phyloP scores from a whole-genome alignment of 2,797 vertebrate genomes.

The Moxostoma hubbsi region DNA sequence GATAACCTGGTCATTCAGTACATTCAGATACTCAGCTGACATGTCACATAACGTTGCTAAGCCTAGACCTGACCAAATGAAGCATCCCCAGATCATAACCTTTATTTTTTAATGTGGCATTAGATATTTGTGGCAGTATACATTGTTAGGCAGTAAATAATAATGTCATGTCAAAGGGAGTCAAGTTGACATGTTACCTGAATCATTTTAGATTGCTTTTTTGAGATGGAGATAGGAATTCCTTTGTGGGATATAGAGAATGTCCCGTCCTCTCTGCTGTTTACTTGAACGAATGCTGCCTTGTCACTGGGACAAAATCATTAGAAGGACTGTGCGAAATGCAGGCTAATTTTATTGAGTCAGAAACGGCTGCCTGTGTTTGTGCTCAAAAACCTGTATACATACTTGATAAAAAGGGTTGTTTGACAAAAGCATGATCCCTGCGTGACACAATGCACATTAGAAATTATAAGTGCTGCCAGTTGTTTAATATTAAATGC shows the following conservation, averaged over 20 bases:
- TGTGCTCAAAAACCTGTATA: background rate
- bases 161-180: too few relatives aligned
- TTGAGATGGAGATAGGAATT: background rate
- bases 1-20: too few relatives aligned
- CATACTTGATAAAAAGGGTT: background rate
- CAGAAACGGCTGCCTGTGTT: constrained; percentile 6
- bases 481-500: background rate
- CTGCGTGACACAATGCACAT: background rate
- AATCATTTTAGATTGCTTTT: too few relatives aligned
- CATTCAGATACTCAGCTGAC: too few relatives aligned
- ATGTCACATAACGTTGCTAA: too few relatives aligned
- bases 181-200: too few relatives aligned
- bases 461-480: background rate
- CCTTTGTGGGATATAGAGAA: background rate
- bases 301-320: constrained; percentile 38
- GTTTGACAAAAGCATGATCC: background rate
- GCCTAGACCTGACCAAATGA: too few relatives aligned
- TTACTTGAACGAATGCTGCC: constrained; percentile 45
- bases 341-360: background rate
- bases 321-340: constrained; percentile 58
- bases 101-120: too few relatives aligned
- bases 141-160: too few relatives aligned
- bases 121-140: too few relatives aligned
- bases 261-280: background rate
- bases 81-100: too few relatives aligned